These are phyloP conservation scores for Helicoverpa zea DNA, from an alignment of 1,140 invertebrate species.

Conservation along the genomic window DNA sequence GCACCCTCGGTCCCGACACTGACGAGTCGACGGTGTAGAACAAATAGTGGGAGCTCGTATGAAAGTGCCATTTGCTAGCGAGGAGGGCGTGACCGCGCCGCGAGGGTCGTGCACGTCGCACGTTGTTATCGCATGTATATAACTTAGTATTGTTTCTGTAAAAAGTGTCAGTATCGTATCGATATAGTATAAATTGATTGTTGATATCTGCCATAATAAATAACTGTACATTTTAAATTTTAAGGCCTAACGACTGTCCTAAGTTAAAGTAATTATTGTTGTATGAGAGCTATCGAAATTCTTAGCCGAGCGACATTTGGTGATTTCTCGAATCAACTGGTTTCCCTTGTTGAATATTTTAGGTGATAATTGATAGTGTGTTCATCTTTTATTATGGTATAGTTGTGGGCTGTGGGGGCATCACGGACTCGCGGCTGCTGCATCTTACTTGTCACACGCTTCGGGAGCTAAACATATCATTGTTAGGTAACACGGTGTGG, in stretches of 20 bases:
- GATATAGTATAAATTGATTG: conserved; percentile 80
- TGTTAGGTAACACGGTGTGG: conserved; percentile 61
- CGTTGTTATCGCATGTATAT: conserved; percentile 71
- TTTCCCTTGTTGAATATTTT: conserved; percentile 70
- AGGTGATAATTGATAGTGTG: conserved; percentile 56
- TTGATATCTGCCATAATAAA: conserved; percentile 86
- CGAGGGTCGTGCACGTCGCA: conserved; percentile 50
- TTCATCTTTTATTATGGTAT: conserved; percentile 61
- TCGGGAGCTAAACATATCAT: conserved; percentile 75
- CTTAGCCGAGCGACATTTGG: conserved; percentile 59
- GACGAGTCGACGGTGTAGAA: conserved; percentile 44
- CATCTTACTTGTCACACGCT: conserved; percentile 45
- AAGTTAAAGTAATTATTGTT: conserved; percentile 77
- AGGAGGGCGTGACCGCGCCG: conserved; percentile 46
- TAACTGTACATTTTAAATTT: conserved; percentile 81
- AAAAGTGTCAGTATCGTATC: conserved; percentile 80
- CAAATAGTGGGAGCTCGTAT: conserved; percentile 46
- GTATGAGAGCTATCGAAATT: conserved; percentile 68
- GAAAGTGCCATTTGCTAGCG: conserved; percentile 71
- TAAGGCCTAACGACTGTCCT: conserved; percentile 85
- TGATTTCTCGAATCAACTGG: conserved; percentile 53
- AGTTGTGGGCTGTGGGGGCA: conserved; percentile 55
- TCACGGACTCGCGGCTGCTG: conserved; percentile 29
- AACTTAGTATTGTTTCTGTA: conserved; percentile 79
- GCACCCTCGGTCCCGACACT: conserved; percentile 38